Percentiles rank a stretch among this genome's conserved stretches.
phyloP scores from a whole-genome alignment of 2,888 invertebrate species.

The Drosophila anomalata region DNA sequence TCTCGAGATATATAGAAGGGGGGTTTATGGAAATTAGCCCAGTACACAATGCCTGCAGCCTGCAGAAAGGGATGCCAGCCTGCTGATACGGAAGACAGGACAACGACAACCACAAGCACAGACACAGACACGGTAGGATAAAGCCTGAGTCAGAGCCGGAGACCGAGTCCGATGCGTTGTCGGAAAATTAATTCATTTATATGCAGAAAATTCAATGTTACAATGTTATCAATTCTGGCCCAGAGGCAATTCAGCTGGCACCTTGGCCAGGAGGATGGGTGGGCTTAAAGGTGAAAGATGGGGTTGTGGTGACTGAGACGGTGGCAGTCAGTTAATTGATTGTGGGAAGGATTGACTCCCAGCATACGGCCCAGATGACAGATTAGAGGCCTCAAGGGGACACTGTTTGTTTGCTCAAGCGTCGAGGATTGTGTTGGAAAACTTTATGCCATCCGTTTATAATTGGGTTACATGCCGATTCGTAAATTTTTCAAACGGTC shows the following conservation, averaged over 20 bases:
- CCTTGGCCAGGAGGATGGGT: slow-evolving; percentile 19
- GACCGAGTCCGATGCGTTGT: slow-evolving; percentile 42
- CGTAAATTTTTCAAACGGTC: slow-evolving; percentile 17
- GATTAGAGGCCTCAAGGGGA: slow-evolving; percentile 37
- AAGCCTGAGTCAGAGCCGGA: slow-evolving; percentile 11
- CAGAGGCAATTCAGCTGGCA: slow-evolving; percentile 57
- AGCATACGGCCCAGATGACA: slow-evolving; percentile 30
- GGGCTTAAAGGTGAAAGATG: slow-evolving; percentile 49
- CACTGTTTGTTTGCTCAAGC: slow-evolving; percentile 8
- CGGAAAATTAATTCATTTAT: slow-evolving; percentile 82
- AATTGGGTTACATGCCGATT: slow-evolving; percentile 13
- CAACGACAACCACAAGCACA: not conserved
- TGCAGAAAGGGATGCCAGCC: slow-evolving; percentile 27
- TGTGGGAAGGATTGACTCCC: slow-evolving; percentile 51
- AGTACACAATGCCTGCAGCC: slow-evolving; percentile 64
- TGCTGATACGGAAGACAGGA: slow-evolving; percentile 29
- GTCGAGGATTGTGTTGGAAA: slow-evolving; percentile 32
- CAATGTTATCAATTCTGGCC: slow-evolving; percentile 77
- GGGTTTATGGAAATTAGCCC: slow-evolving; percentile 78
- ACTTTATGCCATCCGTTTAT: not conserved
- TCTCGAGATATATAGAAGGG: slow-evolving; percentile 22
- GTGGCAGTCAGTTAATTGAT: slow-evolving; percentile 59
- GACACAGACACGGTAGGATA: not conserved
- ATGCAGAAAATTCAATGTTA: slow-evolving; percentile 79
- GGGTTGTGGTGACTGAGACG: not conserved